A percentile compares a stretch with the other conserved stretches of the same genome.
These are phyloP conservation scores for Dendrolimus kikuchii DNA, from an alignment of 1,140 invertebrate species.

Conservation along the genomic window DNA sequence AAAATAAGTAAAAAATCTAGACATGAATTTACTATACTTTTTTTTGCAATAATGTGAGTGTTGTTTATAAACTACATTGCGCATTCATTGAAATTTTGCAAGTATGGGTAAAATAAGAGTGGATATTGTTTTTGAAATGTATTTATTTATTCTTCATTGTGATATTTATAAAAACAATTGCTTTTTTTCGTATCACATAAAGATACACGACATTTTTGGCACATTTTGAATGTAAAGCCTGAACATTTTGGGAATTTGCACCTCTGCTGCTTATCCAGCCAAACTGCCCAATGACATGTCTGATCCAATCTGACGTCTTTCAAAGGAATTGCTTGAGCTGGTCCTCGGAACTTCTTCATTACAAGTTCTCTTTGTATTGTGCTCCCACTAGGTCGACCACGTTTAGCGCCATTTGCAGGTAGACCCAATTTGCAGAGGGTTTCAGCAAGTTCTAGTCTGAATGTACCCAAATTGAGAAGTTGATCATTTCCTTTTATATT, in stretches of 20 bases:
- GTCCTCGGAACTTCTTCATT: slow-evolving; percentile 32
- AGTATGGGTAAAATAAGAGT: slow-evolving; percentile 7
- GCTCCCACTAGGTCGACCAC: slow-evolving; percentile 31
- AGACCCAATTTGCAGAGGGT: slow-evolving; percentile 33
- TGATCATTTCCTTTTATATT: slow-evolving; percentile 31
- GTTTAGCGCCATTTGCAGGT: slow-evolving; percentile 37
- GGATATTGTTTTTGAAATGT: too few species aligned
- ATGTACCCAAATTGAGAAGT: slow-evolving; percentile 30
- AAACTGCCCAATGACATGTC: slow-evolving; percentile 34
- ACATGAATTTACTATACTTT: slow-evolving; percentile 31
- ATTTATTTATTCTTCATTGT: too few species aligned
- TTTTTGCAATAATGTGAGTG: slow-evolving; percentile 30
- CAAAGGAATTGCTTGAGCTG: slow-evolving; percentile 30
- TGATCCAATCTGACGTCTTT: slow-evolving; percentile 33
- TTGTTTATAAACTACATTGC: slow-evolving; percentile 38
- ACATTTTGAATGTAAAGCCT: slow-evolving; percentile 31
- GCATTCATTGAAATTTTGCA: slow-evolving; percentile 19
- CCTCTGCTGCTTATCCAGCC: slow-evolving; percentile 35
- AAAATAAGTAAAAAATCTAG: slow-evolving; percentile 34
- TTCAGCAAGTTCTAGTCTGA: slow-evolving; percentile 33
- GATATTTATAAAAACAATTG: not conserved
- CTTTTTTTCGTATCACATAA: slow-evolving; percentile 24
- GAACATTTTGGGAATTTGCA: slow-evolving; percentile 39
- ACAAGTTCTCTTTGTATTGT: slow-evolving; percentile 26
- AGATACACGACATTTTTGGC: slow-evolving; percentile 39